Base-by-base conservation (phyloP, 2,888 invertebrate species). In the Xestobium rufovillosum region DNA sequence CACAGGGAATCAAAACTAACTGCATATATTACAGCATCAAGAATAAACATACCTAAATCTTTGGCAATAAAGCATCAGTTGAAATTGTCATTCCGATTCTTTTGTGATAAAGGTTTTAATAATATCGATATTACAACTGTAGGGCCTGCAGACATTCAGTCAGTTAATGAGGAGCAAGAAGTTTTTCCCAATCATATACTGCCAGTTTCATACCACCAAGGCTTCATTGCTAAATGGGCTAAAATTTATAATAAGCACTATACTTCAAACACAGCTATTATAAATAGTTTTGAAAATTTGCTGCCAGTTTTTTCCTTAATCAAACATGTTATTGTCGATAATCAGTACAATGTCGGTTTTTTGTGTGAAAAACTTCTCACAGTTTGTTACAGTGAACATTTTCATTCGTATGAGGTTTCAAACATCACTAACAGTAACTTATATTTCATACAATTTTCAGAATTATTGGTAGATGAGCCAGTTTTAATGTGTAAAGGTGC, bases 1-100 rank as follows among this genome's bases (percentile, higher is more conserved):
- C 47, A 49, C 30, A 39, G 37, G 27, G 35, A 41, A 15, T 36
- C 44, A 10, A 50, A 49, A 38, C 26, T 25, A 9, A 30, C 36
- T 19, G 38, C 45, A 12, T 33, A 30, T 31, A 31, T 19, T 34
- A 34, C 39, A 6, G 31, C 38, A n/a, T 43, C 43, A 16, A 35
- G 45, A 3, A 40, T 32, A 27, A 47, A 47, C 41, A 36, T 49
- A 23, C 36, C 40, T 11, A 33, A 36, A 15, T 35, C 42, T 12
- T 28, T 45, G 31, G 34, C 47, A 27, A 11, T 31, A 9, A 41
- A 38, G 38, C 27, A 39, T 29, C 45, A 47, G 34, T 31, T 44
- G 23, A 6, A 14, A 14, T 35, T 39, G 9, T 17, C 32, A 14
- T 3, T 26, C 9, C 31, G 38, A 28, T 26, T 38, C 14, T 26